Conservation (phyloP, 1,140 invertebrate genomes). For the Callitettix versicolor region DNA sequence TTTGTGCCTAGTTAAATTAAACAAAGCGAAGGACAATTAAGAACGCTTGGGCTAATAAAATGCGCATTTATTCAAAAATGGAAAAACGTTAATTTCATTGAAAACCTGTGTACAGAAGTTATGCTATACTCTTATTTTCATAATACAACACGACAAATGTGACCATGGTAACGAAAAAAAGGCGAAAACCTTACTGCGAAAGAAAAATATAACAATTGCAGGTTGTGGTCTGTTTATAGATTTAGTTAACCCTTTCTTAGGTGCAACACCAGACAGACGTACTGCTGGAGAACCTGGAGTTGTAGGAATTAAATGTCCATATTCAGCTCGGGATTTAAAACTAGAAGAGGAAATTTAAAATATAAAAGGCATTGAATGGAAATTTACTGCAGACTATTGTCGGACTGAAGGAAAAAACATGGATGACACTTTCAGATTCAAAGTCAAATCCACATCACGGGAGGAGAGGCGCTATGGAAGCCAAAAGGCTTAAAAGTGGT, state of each 20-base stretch:
- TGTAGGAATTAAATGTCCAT: slow-evolving; percentile 32
- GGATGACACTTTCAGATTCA: slow-evolving; percentile 34
- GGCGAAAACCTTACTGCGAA: neutral
- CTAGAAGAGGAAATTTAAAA: slow-evolving; percentile 20
- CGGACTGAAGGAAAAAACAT: slow-evolving; percentile 29
- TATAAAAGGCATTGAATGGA: slow-evolving; percentile 13
- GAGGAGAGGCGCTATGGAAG: slow-evolving; percentile 30
- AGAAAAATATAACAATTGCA: neutral
- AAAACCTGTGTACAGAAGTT: no score
- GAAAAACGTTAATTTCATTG: no score
- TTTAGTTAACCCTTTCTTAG: neutral
- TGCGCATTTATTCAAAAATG: no score
- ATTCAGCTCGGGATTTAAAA: slow-evolving; percentile 19
- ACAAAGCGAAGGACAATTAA: no score
- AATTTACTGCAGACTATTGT: slow-evolving; percentile 8
- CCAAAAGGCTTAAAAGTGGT: slow-evolving; percentile 21
- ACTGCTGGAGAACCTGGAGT: slow-evolving; percentile 14
- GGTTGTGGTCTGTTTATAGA: neutral
- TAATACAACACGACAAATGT: neutral
- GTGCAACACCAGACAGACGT: neutral
- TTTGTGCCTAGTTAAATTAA: no score
- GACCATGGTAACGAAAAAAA: neutral
- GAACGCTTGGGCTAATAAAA: no score
- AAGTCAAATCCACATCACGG: slow-evolving; percentile 31
- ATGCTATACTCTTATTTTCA: neutral